Conservation (phyloP, 2,113 vertebrate species). For the Calonectris borealis region DNA sequence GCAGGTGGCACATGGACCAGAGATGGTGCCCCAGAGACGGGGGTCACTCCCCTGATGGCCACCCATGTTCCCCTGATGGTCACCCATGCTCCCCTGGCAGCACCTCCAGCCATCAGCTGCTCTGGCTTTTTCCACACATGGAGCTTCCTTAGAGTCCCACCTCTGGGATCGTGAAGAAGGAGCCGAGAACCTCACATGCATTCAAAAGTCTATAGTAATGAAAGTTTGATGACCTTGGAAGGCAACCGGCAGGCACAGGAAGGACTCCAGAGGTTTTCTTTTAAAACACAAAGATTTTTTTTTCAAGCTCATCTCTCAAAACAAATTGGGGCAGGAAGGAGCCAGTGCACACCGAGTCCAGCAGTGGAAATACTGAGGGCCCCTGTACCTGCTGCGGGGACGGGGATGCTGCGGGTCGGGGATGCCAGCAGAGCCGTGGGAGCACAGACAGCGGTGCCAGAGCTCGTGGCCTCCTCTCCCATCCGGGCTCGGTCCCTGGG, state of each 20-base stretch:
- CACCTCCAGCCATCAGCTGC: not conserved
- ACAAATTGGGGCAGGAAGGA: not conserved
- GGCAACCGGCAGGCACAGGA: not conserved
- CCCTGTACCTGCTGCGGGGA: not conserved
- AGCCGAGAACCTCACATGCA: not conserved
- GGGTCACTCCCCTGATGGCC: not conserved
- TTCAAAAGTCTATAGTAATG: conserved; percentile 49
- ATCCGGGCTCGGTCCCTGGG: not conserved
- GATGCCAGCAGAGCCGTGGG: not conserved
- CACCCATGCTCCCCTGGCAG: not conserved
- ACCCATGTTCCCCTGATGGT: not conserved
- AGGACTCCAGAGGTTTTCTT: conserved; percentile 27
- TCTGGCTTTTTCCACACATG: not conserved
- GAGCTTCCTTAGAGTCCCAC: not conserved
- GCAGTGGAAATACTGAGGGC: not conserved
- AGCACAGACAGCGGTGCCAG: rapidly evolving
- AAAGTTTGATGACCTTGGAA: conserved; percentile 57
- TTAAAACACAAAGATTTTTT: not conserved
- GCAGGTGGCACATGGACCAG: not conserved
- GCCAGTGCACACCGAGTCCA: not conserved
- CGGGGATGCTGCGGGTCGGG: not conserved
- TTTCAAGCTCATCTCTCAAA: not conserved
- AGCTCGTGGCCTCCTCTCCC: not conserved
- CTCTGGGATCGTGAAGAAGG: not conserved
- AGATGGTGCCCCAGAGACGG: not conserved